Conservation (phyloP, 2,797 vertebrate species). For the Chrysolophus pictus region DNA sequence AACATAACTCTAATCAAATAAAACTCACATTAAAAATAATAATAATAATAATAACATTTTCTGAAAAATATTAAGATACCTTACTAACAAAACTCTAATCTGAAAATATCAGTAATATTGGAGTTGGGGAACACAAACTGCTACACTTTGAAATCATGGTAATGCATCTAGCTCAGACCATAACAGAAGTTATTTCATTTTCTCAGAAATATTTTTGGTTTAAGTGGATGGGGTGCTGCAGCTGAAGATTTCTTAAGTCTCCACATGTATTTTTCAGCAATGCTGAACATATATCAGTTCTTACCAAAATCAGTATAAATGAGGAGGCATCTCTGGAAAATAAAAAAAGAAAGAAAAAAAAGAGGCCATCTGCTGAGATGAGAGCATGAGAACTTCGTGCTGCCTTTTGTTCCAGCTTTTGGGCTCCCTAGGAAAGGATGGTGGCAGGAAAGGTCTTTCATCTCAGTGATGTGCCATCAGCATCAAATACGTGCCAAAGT, state of each 20-base stretch:
- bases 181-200: not conserved
- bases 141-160: not conserved
- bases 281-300: not conserved
- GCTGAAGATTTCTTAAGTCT: not conserved
- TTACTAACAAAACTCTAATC: not conserved
- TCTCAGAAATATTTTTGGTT: not conserved
- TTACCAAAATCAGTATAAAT: not conserved
- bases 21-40: not conserved
- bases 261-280: not conserved
- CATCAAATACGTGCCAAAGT: not conserved
- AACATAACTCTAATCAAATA: not conserved
- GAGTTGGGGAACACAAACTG: not conserved
- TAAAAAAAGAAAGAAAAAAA: not conserved
- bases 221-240: not conserved
- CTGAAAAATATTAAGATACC: not conserved
- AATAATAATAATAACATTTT: not conserved
- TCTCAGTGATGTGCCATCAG: not conserved
- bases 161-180: not conserved
- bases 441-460: not conserved
- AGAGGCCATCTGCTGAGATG: not conserved
- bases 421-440: not conserved
- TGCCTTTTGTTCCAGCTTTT: not conserved
- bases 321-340: not conserved
- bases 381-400: fast-evolving
- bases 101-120: not conserved